Evolutionary conservation across 2,888 invertebrate genomes (phyloP).

Genomic region (Xestia rhomboidea): DNA sequence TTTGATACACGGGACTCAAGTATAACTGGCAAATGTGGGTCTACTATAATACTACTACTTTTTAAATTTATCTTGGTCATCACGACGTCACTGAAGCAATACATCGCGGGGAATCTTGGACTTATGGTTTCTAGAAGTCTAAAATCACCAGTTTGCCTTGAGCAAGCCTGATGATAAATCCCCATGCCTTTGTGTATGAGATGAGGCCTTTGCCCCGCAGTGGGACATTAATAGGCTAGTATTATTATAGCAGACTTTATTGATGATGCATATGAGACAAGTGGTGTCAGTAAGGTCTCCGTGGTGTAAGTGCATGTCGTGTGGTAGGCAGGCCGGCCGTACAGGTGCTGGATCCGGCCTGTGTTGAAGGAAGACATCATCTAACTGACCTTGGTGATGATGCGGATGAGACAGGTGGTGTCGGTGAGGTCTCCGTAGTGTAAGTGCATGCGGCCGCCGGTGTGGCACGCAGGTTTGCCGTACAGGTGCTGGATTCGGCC

Average conservation of each 20-base stretch:
- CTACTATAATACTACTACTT: not conserved
- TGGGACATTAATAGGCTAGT: not conserved
- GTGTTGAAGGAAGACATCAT: constrained; percentile 97
- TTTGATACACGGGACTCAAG: not conserved
- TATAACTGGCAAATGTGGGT: not conserved
- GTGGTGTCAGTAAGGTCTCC: constrained; percentile 99
- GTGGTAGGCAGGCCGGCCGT: constrained; percentile 97
- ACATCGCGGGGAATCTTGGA: not conserved
- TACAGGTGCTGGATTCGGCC: constrained; percentile 98
- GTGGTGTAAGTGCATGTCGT: constrained; percentile 97
- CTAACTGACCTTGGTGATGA: constrained; percentile 85
- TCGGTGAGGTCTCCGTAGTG: constrained; percentile 99
- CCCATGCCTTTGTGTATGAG: not conserved
- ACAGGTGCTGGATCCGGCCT: constrained; percentile 98
- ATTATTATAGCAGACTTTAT: constrained; percentile 76
- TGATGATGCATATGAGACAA: constrained; percentile 91
- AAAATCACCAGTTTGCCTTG: not conserved
- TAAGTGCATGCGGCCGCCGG: constrained; percentile 96
- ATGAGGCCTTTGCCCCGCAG: not conserved
- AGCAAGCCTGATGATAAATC: not conserved
- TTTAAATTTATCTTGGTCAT: not conserved
- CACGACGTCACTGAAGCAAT: not conserved
- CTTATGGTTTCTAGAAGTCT: not conserved
- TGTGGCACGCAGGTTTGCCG: constrained; percentile 96
- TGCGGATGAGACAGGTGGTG: constrained; percentile 94